Conservation (phyloP, 2,888 invertebrate species). For the Drosophila borealis region DNA sequence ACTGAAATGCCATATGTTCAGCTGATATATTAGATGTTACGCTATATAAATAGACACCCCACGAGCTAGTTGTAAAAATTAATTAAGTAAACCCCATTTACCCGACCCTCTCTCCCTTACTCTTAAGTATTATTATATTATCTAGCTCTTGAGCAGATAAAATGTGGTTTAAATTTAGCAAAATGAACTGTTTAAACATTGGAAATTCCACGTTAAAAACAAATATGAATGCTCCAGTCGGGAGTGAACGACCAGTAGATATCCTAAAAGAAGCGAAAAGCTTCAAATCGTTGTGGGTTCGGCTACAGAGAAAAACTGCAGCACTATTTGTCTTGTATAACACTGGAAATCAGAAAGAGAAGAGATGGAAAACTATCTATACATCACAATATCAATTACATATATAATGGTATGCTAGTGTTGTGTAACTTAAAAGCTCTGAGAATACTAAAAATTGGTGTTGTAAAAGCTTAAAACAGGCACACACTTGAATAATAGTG, state of each 20-base stretch:
- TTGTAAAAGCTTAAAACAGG: background rate
- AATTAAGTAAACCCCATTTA: conserved; percentile 20
- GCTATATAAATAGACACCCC: background rate
- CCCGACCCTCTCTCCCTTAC: background rate
- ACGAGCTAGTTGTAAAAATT: conserved; percentile 22
- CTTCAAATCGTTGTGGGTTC: too few species aligned
- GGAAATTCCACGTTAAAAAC: too few species aligned
- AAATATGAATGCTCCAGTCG: too few species aligned
- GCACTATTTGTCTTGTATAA: background rate
- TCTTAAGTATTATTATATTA: background rate
- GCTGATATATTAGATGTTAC: conserved; percentile 4
- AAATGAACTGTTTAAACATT: too few species aligned
- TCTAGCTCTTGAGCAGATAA: conserved; percentile 2
- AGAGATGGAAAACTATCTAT: too few species aligned
- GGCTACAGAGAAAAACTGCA: background rate
- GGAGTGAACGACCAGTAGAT: too few species aligned
- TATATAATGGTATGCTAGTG: too few species aligned
- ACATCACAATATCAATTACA: too few species aligned
- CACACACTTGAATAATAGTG: background rate
- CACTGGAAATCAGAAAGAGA: background rate
- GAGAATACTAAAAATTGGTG: background rate
- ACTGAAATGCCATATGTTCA: conserved; percentile 7
- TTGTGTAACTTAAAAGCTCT: background rate
- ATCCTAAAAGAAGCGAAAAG: too few species aligned
- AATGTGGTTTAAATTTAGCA: conserved; percentile 24